Conservation (phyloP, 1,140 invertebrate species). For the Drosophila sucinea region DNA sequence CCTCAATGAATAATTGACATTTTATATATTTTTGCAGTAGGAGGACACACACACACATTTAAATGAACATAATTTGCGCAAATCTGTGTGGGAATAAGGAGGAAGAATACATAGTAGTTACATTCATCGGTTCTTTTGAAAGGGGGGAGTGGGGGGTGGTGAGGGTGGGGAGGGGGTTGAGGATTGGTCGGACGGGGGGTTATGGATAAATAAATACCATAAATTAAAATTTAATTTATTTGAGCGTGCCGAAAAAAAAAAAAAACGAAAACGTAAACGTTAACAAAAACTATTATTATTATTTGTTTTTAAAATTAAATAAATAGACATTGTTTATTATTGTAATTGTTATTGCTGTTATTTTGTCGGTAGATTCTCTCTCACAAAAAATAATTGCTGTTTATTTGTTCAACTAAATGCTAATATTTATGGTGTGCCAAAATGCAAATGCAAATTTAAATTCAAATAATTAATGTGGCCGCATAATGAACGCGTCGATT, state of each 20-base stretch:
- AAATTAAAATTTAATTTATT: constrained; percentile 48
- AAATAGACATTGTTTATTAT: constrained; percentile 45
- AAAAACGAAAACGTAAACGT: constrained; percentile 8
- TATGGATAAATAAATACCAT: constrained; percentile 22
- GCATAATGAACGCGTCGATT: constrained; percentile 15
- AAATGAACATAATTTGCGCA: constrained; percentile 83
- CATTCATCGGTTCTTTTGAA: not conserved
- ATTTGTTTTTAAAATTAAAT: constrained; percentile 46
- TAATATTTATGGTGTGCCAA: constrained; percentile 67
- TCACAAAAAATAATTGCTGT: constrained; percentile 58
- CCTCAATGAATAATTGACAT: constrained; percentile 81
- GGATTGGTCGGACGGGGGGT: not conserved
- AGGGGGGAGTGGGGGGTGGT: not conserved
- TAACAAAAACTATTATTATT: constrained; percentile 37
- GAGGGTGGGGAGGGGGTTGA: not conserved
- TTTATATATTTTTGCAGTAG: constrained; percentile 37
- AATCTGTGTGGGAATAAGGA: constrained; percentile 64
- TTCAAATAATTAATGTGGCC: constrained; percentile 39
- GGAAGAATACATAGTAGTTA: constrained; percentile 5
- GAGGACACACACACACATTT: constrained; percentile 74
- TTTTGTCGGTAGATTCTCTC: not conserved
- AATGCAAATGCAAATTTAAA: constrained; percentile 48
- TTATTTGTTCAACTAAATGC: constrained; percentile 74
- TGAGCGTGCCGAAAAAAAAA: constrained; percentile 45
- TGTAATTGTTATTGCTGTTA: constrained; percentile 17